Evolutionary conservation across 2,888 invertebrate genomes (phyloP).

Genomic region (Germaria angustata): DNA sequence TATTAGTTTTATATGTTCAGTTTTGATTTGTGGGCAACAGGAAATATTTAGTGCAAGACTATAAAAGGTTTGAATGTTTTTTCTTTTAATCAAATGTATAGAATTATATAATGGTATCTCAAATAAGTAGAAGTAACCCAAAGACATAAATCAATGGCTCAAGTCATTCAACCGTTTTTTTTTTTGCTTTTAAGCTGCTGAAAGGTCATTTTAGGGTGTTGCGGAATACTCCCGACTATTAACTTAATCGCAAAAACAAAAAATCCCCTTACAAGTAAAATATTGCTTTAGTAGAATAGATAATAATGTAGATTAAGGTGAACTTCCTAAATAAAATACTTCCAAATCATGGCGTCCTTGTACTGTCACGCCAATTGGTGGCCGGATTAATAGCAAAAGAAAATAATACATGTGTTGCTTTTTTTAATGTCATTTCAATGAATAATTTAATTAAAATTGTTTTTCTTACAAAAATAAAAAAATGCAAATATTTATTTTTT

Average conservation of each 20-base stretch:
- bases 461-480: neutral
- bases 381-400: constrained; percentile 35
- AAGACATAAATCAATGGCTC: neutral
- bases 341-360: constrained; percentile 5
- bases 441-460: constrained; percentile 47
- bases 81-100: neutral
- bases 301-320: no score
- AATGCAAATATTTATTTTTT: neutral
- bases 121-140: neutral
- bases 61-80: neutral
- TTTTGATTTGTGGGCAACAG: no score
- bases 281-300: no score
- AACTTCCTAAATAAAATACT: neutral
- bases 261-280: no score
- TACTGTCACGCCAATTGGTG: constrained; percentile 56
- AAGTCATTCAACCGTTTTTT: no score
- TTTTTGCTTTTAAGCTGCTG: no score
- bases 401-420: constrained; percentile 28
- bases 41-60: neutral
- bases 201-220: no score
- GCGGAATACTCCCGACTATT: no score
- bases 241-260: no score
- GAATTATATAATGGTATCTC: neutral
- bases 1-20: no score
- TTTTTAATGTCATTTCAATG: constrained; percentile 46